Evolutionary conservation across 2,888 invertebrate species (phyloP).

Genomic region (Agapetus fuscipes): DNA sequence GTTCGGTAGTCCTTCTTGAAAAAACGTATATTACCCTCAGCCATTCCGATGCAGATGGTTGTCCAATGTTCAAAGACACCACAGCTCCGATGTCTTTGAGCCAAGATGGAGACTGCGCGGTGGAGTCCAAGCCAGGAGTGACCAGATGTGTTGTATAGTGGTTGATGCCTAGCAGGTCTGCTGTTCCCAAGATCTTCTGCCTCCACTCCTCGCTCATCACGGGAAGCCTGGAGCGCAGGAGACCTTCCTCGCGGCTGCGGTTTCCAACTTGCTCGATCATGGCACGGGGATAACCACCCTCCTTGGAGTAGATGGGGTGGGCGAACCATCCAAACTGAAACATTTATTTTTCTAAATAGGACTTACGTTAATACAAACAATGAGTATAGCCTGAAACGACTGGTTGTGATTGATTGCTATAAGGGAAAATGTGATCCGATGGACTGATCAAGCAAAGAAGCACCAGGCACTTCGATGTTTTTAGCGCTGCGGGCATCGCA

Average conservation of each 20-base stretch:
- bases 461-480: no score
- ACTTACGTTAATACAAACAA: no score
- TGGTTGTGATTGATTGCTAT: no score
- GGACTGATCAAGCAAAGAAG: no score
- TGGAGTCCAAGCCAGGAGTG: slow-evolving; percentile 35
- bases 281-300: slow-evolving; percentile 41
- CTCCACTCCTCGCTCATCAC: slow-evolving; percentile 41
- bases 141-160: slow-evolving; percentile 43
- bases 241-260: slow-evolving; percentile 37
- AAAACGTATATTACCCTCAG: no score
- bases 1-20: no score
- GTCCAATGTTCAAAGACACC: slow-evolving; percentile 38
- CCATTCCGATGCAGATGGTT: slow-evolving; percentile 42
- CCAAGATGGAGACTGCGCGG: slow-evolving; percentile 41
- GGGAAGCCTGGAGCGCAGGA: slow-evolving; percentile 34
- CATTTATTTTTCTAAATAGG: background rate
- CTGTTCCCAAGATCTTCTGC: slow-evolving; percentile 39
- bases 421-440: no score
- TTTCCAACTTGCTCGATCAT: slow-evolving; percentile 40
- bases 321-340: slow-evolving; percentile 46
- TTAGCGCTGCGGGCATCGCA: no score
- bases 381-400: no score
- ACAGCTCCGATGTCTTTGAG: slow-evolving; percentile 41
- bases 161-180: slow-evolving; percentile 43
- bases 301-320: slow-evolving; percentile 41